These are phyloP conservation scores for Pelobates cultripes DNA, from an alignment of 2,797 vertebrate species.

Conservation along the genomic window DNA sequence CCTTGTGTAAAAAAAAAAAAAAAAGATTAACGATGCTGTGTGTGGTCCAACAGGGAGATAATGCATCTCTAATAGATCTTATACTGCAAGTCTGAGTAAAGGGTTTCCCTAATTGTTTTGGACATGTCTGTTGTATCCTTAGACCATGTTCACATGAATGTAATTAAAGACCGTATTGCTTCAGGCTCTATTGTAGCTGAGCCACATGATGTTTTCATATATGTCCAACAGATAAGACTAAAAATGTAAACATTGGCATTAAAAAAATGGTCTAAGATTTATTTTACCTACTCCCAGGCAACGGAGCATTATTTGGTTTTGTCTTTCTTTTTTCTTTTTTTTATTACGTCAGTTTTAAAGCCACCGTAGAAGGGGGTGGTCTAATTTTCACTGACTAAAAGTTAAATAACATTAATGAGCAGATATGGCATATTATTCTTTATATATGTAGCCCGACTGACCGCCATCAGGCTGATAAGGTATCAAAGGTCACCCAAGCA, in stretches of 20 bases:
- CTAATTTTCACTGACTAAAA: no score
- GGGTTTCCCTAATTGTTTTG: neutral
- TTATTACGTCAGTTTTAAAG: no score
- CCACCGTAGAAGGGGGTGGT: no score
- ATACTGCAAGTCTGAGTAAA: no score
- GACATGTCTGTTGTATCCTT: neutral
- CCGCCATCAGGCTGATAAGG: no score
- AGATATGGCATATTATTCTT: no score
- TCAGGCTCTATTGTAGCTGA: constrained; percentile 1
- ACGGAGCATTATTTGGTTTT: neutral
- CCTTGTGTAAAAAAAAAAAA: no score
- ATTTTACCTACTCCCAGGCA: neutral
- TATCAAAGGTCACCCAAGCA: no score
- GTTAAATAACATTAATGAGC: no score
- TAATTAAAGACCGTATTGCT: constrained; percentile 23
- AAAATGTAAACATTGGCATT: neutral
- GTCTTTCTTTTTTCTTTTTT: neutral
- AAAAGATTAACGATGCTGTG: no score
- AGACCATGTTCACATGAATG: constrained; percentile 25
- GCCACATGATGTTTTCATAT: constrained; percentile 10
- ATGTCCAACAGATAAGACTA: neutral
- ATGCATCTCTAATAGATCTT: neutral
- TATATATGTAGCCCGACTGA: no score
- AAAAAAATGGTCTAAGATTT: neutral
- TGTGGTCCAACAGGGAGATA: neutral